Conservation (phyloP, 2,888 invertebrate genomes). For the Serrognathus titanus region DNA sequence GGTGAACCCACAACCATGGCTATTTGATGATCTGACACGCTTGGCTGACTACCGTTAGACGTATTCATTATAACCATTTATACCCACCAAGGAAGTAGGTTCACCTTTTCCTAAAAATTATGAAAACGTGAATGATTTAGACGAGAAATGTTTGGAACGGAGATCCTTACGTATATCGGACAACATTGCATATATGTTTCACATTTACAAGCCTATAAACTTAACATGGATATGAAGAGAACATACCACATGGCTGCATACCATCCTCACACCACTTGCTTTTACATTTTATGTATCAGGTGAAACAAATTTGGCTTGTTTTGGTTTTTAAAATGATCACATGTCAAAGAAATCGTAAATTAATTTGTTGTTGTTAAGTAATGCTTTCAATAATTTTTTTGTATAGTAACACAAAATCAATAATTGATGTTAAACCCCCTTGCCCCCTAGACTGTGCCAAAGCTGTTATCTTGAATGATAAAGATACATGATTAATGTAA, state of each 20-base stretch:
- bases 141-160: neutral
- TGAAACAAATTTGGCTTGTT: too few relatives aligned
- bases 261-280: too few relatives aligned
- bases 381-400: slow-evolving; percentile 1
- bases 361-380: neutral
- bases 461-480: slow-evolving; percentile 8
- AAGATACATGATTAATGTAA: neutral
- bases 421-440: slow-evolving; percentile 45
- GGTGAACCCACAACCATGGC: slow-evolving; percentile 60
- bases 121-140: neutral
- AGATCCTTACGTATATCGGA: slow-evolving; percentile 16
- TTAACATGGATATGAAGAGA: too few relatives aligned
- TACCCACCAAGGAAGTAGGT: slow-evolving; percentile 39
- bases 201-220: too few relatives aligned
- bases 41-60: slow-evolving; percentile 43
- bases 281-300: too few relatives aligned
- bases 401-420: slow-evolving; percentile 42
- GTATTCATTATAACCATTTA: slow-evolving; percentile 49
- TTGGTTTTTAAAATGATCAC: too few relatives aligned
- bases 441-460: slow-evolving; percentile 32
- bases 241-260: too few relatives aligned
- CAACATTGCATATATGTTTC: slow-evolving; percentile 12
- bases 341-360: neutral
- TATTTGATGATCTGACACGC: slow-evolving; percentile 58
- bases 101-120: slow-evolving; percentile 32